A percentile compares a stretch with the other conserved stretches of the same genome.
These are phyloP conservation scores for Cygnus buccinator DNA, from an alignment of 2,113 vertebrate genomes.

Conservation along the genomic window DNA sequence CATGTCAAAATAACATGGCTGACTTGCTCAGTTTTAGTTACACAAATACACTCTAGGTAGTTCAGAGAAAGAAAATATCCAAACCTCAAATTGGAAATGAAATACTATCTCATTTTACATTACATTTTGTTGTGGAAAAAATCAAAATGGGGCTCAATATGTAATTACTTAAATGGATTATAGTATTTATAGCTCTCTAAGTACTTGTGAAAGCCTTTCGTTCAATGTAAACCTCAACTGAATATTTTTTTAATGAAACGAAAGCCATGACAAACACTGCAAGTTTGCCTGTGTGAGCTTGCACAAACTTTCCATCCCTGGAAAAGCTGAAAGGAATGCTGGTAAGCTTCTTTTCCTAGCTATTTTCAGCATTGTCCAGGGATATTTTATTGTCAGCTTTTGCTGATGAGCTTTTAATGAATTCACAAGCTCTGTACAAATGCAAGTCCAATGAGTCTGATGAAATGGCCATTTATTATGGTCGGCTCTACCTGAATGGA, in stretches of 20 bases:
- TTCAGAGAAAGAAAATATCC: conserved; percentile 53
- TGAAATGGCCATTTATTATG: conserved; percentile 76
- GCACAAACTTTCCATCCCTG: conserved; percentile 73
- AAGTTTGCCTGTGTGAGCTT: conserved; percentile 65
- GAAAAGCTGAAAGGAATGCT: conserved; percentile 72
- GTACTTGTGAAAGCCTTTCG: conserved; percentile 23
- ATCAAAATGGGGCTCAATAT: conserved; percentile 57
- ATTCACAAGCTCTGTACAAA: conserved; percentile 71
- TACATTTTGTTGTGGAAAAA: conserved; percentile 52
- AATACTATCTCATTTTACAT: conserved; percentile 33
- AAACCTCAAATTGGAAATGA: conserved; percentile 55
- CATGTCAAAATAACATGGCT: conserved; percentile 15
- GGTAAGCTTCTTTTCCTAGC: conserved; percentile 66
- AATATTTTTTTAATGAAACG: conserved; percentile 69
- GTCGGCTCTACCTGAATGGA: conserved; percentile 92
- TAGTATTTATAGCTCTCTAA: conserved; percentile 62
- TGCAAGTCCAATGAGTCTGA: conserved; percentile 67
- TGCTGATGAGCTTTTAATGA: conserved; percentile 76
- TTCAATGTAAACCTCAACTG: conserved; percentile 60
- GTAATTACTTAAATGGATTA: conserved; percentile 70
- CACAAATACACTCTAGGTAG: conserved; percentile 42
- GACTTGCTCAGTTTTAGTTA: neutral
- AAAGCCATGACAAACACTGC: conserved; percentile 67
- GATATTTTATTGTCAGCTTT: conserved; percentile 72
- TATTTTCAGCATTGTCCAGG: conserved; percentile 75